Percentiles rank a stretch among this genome's conserved stretches.
phyloP scores from a whole-genome alignment of 2,888 invertebrate genomes.

The Choristoneura rosaceana region DNA sequence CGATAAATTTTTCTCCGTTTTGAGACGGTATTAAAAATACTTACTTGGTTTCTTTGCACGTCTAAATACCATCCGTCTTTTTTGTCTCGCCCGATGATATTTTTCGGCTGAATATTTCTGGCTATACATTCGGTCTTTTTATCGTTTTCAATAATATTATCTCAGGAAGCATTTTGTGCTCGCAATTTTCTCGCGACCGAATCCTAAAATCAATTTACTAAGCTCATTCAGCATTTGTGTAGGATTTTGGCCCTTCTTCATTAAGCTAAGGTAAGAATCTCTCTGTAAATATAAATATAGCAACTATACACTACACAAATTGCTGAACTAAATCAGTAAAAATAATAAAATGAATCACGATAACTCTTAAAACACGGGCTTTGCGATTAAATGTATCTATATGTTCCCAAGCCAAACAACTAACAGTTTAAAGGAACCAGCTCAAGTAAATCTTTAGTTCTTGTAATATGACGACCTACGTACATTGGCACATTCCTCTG shows the following conservation, averaged over 20 bases:
- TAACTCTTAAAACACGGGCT: too few species aligned
- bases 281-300: conserved; percentile 9
- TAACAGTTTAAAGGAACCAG: not conserved
- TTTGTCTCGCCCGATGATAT: conserved; percentile 3
- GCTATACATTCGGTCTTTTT: conserved; percentile 41
- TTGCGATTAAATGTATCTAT: too few species aligned
- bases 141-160: conserved; percentile 49
- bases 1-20: not conserved
- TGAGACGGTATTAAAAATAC: conserved; percentile 11
- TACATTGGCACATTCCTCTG: conserved; percentile 23
- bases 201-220: conserved; percentile 31
- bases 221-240: conserved; percentile 28
- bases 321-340: too few species aligned
- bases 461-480: not conserved
- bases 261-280: conserved; percentile 2
- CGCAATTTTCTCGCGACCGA: conserved; percentile 28
- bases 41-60: conserved; percentile 23
- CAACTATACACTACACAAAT: not conserved
- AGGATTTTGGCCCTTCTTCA: conserved; percentile 24
- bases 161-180: conserved; percentile 43
- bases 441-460: not conserved
- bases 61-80: conserved; percentile 24
- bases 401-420: not conserved
- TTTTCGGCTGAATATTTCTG: conserved; percentile 9
- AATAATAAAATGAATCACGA: too few species aligned